These are phyloP conservation scores for Dromaius novaehollandiae DNA, from an alignment of 2,113 vertebrate species.

Conservation along the genomic window DNA sequence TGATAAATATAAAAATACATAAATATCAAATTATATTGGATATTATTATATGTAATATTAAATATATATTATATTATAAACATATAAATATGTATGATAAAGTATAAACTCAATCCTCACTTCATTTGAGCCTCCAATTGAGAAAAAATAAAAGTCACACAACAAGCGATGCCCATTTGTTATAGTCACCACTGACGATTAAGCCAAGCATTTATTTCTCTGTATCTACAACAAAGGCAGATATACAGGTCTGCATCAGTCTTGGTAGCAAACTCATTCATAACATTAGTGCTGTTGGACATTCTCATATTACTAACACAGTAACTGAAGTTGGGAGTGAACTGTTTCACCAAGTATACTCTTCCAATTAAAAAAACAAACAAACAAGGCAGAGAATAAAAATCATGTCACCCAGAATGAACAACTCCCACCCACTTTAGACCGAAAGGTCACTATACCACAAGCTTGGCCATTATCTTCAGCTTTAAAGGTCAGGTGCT, in stretches of 20 bases:
- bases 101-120: neutral
- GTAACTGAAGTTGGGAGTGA: neutral
- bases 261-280: neutral
- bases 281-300: neutral
- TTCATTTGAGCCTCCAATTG: neutral
- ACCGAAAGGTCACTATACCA: slow-evolving; percentile 37
- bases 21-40: neutral
- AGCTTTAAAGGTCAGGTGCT: slow-evolving; percentile 46
- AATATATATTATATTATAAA: neutral
- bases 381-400: neutral
- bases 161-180: neutral
- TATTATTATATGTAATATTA: no score
- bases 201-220: slow-evolving; percentile 2
- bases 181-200: neutral
- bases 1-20: neutral
- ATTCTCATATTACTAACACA: neutral
- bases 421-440: slow-evolving; percentile 17
- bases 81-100: no score
- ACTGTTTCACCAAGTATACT: neutral
- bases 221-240: neutral
- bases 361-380: slow-evolving; percentile 35
- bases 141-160: neutral
- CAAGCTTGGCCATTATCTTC: slow-evolving; percentile 20
- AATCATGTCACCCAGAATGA: slow-evolving; percentile 27
- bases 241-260: neutral